phyloP scores from a whole-genome alignment of 2,797 vertebrate genomes.

The Gambelia wislizenii region DNA sequence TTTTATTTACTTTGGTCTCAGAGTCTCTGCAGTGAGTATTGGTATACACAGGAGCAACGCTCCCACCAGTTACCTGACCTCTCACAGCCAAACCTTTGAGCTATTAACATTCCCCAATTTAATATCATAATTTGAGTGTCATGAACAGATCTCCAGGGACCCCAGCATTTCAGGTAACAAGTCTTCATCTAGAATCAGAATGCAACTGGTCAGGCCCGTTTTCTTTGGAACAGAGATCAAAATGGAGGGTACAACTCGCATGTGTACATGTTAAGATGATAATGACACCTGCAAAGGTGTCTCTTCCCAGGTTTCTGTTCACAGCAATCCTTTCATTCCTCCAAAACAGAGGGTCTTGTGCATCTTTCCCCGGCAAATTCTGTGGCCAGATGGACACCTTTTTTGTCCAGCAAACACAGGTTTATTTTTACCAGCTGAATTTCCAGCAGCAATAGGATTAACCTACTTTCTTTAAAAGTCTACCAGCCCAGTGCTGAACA shows the following conservation, averaged over 20 bases:
- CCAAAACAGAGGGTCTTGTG: no score
- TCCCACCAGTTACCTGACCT: no score
- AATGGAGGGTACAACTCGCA: background rate
- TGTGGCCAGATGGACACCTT: background rate
- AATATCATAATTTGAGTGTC: no score
- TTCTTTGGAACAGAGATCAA: background rate
- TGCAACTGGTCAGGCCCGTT: background rate
- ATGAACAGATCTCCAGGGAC: no score
- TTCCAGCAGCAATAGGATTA: background rate
- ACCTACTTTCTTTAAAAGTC: background rate
- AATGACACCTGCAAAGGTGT: background rate
- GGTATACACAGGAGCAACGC: no score
- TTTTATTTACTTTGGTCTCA: no score
- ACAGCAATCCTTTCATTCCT: background rate
- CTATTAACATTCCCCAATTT: no score
- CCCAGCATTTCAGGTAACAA: no score
- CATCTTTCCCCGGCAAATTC: background rate
- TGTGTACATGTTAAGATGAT: background rate
- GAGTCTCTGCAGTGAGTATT: no score
- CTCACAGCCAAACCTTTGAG: no score
- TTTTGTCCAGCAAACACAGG: background rate
- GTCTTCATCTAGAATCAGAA: background rate
- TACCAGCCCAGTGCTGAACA: background rate
- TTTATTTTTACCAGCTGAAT: background rate
- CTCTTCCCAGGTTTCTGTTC: background rate